Base-by-base conservation (phyloP, 2,797 vertebrate genomes). In the Emydoidea blandingii region DNA sequence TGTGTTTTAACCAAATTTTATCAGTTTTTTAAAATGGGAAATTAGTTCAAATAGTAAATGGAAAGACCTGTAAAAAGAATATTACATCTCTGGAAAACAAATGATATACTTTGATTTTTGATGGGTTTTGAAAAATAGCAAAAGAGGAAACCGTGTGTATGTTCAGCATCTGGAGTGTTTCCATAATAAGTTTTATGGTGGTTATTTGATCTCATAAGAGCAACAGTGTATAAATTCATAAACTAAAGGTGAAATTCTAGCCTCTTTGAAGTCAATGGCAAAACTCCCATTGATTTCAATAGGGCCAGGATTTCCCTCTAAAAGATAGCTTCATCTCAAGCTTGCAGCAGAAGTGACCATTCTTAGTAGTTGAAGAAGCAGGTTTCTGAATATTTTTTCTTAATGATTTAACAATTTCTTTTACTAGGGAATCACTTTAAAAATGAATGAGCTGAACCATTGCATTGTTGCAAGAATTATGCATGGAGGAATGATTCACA, bases 401-500 rank as follows among this genome's bases (percentile, higher is more conserved):
- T 85, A 81, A 85, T 81, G n/a, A 18, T 79, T 23, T 79, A 89
- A 52, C 16, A 9, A 93, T 96, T 95, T 76, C 83, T 94, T 96
- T 92, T 68, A 88, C 83, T 92, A 99, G 99, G 99, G 99, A 92
- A 99, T 99, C 97, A 99, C 99, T 81, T 98, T 99, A 98, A 99
- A 99, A 98, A 99, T 99, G 99, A 99, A 99, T 94, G 99, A 99
- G 91, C 97, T 99, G 78, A 99, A 99, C 98, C 99, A 99, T 94
- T 99, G 99, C 98, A 99, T 99, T 91, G 99, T 99, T 91, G 99
- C 99, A 59, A 98, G 99, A 98, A 99, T 99, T 97, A 99, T 99
- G 99, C 99, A 99, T 0, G 99, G 99, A 79, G 99, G 99, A 96
- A 99, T 99, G 99, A 99, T 99, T 98, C 99, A 99, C 97, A 99